Evolutionary conservation across 2,888 invertebrate genomes (phyloP), one percentile per base, ranked within the genome.

Genomic region (Brenthis hecate): DNA sequence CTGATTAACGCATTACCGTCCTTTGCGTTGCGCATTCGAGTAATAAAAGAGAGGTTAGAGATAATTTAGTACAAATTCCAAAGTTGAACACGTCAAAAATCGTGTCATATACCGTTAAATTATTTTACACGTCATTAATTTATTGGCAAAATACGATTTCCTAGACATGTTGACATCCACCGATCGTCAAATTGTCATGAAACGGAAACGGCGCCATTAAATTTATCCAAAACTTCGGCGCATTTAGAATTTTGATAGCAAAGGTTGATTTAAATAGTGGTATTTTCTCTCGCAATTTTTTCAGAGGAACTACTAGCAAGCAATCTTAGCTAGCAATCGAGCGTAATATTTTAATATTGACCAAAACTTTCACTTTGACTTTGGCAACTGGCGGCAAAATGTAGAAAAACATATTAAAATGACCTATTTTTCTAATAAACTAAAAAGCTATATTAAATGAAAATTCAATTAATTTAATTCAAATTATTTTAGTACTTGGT

Each of bases 121-220:
- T 58, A 71, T 69, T 67, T 64, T 66, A 67, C 66, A 65, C 65
- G 43, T 56, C 68, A 19, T 70, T 62, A 67, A 68, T 70, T 43
- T 67, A 71, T 72, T 68, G 63, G 58, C 68, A 54, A 56, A 66
- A 70, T 58, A 56, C 36, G 50, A 53, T 53, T 28, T 60, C 48
- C 58, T 56, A 70, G 62, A 68, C 28, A 43, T 57, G 68, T 56
- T 64, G 70, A 67, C 68, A 71, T 58, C 36, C 16, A 19, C 50
- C 47, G 56, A 60, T 67, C 70, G 66, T 72, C 72, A 71, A 74
- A 70, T 65, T 73, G 73, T 74, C 74, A 73, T 28, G 69, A 67
- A 53, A 48, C 69, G 71, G 72, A 69, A 71, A 66, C 61, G 68
- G 66, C 56, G 64, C 56, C 51, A 48, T 65, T 68, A 72, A 68